These are phyloP conservation scores for Dynastes tityus DNA, from an alignment of 2,888 invertebrate genomes.

Conservation along the genomic window DNA sequence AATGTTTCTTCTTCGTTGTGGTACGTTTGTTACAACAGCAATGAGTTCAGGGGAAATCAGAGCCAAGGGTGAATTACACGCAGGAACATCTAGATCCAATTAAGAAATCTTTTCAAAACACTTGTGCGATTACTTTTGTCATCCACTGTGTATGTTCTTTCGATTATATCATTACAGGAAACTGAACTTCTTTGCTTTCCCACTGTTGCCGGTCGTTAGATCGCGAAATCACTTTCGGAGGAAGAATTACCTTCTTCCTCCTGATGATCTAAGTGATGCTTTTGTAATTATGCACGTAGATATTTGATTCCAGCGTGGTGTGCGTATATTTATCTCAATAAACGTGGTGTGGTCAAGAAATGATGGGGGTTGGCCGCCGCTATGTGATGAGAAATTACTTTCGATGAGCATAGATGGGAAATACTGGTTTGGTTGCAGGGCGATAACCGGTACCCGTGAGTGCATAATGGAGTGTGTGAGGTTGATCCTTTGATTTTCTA, in stretches of 20 bases:
- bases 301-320: not conserved
- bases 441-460: too few species aligned
- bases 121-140: too few species aligned
- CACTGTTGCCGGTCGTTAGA: not conserved
- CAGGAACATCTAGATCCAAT: not conserved
- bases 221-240: not conserved
- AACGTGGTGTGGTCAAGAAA: slow-evolving; percentile 22
- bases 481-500: too few species aligned
- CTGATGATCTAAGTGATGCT: not conserved
- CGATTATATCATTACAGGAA: not conserved
- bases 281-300: not conserved
- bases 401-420: not conserved
- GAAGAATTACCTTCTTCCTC: not conserved
- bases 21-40: not conserved
- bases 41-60: not conserved
- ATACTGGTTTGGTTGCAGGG: slow-evolving; percentile 2
- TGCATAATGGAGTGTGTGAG: too few species aligned
- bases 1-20: not conserved
- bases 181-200: not conserved
- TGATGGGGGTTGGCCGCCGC: slow-evolving; percentile 5
- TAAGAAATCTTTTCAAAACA: not conserved
- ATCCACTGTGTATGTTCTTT: not conserved
- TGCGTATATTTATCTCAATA: slow-evolving; percentile 11
- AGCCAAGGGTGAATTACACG: slow-evolving; percentile 3
- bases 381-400: slow-evolving; percentile 5